phyloP scores from a whole-genome alignment of 2,797 vertebrate genomes.

The Acrossocheilus fasciatus region DNA sequence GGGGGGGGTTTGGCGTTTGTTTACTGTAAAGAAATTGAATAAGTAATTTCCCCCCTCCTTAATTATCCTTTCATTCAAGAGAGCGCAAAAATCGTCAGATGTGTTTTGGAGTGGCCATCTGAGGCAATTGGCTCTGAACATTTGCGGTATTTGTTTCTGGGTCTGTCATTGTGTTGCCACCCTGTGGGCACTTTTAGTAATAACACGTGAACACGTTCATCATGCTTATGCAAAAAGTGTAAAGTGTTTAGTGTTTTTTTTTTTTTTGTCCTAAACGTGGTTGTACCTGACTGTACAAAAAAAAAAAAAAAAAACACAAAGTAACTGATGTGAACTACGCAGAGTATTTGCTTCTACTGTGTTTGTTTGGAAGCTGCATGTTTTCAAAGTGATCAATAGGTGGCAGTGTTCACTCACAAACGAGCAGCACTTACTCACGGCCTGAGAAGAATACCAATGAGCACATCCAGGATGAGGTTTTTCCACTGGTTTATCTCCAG shows the following conservation, averaged over 20 bases:
- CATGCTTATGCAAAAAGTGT: background rate
- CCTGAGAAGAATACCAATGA: background rate
- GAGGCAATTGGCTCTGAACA: background rate
- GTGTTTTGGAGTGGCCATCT: background rate
- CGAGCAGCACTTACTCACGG: background rate
- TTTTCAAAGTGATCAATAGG: background rate
- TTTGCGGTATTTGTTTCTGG: background rate
- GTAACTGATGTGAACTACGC: background rate
- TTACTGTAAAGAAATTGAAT: too few relatives aligned
- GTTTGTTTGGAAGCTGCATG: background rate
- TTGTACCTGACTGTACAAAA: background rate
- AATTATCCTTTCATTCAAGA: background rate
- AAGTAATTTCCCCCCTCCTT: too few relatives aligned
- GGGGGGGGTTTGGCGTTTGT: too few relatives aligned
- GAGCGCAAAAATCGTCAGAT: background rate
- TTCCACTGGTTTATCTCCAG: background rate
- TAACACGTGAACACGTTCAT: too few relatives aligned
- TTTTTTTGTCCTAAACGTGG: background rate
- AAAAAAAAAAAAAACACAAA: background rate
- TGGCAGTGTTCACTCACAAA: background rate
- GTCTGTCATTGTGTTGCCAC: constrained; percentile 3
- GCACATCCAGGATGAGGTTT: background rate
- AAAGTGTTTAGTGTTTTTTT: background rate
- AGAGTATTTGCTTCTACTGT: background rate
- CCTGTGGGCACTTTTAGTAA: background rate